Base-by-base conservation (phyloP, 2,888 invertebrate genomes). In the Timandra comae region DNA sequence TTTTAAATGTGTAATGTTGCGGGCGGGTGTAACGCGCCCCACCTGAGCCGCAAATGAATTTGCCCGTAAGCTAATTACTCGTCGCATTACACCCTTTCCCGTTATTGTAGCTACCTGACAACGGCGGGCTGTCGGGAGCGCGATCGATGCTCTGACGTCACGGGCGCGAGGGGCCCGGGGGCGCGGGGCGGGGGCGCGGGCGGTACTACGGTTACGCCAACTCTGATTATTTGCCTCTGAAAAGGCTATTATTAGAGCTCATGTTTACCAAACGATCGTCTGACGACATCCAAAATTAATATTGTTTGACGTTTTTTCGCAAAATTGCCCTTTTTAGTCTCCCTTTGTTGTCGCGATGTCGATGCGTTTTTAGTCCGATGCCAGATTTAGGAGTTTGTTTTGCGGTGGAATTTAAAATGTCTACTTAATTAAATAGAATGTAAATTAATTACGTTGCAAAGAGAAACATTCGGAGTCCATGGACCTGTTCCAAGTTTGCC, bases 61-160 rank as follows among this genome's bases (percentile, higher is more conserved):
- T 8, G 10, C 35, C 16, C 16, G 16, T 44, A 33, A 44, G 30
- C 31, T 41, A 43, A 48, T 48, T 36, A 43, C 39, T 38, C 31
- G 36, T 34, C 39, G 29, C 41, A 43, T 43, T 48, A 45, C 43
- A 41, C 47, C 46, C 44, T 42, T 43, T 43, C 32, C 38, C 34
- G 35, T 41, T 45, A 39, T 40, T 43, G 44, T 24, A 45, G 43
- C 63, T 53, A 59, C 53, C 58, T 58, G 59, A 62, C 57, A 56
- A 53, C 58, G 57, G 62, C 61, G 60, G 57, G 55, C 63, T 65
- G 61, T 60, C 57, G 55, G 60, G 59, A 60, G 56, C 34, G 37
- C 72, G 82, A 82, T 84, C 84, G 82, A 82, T 81, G 63, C 60
- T 58, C 43, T 82, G 80, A 82, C 82, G 82, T 82, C 81, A 81